Conservation (phyloP, 30 jellyfish, hydroid and myxozoan species). For the Turritopsis dohrnii region DNA sequence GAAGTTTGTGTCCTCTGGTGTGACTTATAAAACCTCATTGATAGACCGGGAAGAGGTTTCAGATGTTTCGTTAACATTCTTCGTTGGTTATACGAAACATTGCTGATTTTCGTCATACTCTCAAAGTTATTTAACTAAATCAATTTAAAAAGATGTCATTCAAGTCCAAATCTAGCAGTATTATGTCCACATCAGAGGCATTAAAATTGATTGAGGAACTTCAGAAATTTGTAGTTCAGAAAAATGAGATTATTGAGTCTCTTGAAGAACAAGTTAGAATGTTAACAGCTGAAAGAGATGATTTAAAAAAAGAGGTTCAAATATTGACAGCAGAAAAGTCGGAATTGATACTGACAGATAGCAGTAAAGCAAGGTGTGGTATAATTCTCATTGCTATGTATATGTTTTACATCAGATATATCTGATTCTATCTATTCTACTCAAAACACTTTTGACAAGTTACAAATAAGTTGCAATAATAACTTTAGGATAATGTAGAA, state of each 20-base stretch:
- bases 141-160: slow-evolving; percentile 41
- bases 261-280: slow-evolving; percentile 24
- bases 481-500: too few relatives aligned
- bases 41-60: too few relatives aligned
- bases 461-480: too few relatives aligned
- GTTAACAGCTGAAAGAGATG: slow-evolving; percentile 49
- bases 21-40: too few relatives aligned
- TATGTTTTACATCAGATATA: too few relatives aligned
- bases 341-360: neutral
- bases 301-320: slow-evolving; percentile 17
- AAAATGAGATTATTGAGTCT: slow-evolving; percentile 49
- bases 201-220: slow-evolving; percentile 49
- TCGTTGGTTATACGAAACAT: neutral
- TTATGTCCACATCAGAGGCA: slow-evolving; percentile 70
- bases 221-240: slow-evolving; percentile 61
- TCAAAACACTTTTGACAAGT: too few relatives aligned
- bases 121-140: too few relatives aligned
- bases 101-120: neutral
- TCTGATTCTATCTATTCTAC: too few relatives aligned
- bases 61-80: too few relatives aligned
- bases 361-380: neutral
- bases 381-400: neutral
- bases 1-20: neutral
- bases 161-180: neutral
- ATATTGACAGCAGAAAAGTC: neutral